These are phyloP conservation scores for Porphyrio hochstetteri DNA, from an alignment of 2,113 vertebrate species.

Conservation along the genomic window DNA sequence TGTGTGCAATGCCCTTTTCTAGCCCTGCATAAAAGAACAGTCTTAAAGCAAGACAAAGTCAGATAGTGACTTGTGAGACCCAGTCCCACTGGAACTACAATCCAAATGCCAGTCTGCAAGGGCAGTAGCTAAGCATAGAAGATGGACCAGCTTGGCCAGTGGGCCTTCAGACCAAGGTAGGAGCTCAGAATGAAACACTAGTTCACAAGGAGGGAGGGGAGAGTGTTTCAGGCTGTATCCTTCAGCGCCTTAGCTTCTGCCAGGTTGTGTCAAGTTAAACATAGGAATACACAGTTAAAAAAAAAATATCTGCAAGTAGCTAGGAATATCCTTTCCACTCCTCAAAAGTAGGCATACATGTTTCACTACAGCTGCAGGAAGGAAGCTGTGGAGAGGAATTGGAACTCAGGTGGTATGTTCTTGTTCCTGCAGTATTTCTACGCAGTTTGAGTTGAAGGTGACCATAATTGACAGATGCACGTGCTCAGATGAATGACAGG, in stretches of 20 bases:
- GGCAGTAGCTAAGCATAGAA: not conserved
- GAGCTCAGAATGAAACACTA: not conserved
- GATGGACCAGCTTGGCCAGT: not conserved
- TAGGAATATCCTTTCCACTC: not conserved
- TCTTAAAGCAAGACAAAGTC: not conserved
- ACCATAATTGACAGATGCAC: not conserved
- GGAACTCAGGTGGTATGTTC: not conserved
- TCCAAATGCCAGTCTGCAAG: not conserved
- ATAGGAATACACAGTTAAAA: not conserved
- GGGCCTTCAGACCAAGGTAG: not conserved
- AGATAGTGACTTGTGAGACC: not conserved
- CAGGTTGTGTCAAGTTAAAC: not conserved
- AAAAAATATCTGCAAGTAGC: not conserved
- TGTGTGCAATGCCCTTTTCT: not conserved
- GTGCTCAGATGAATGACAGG: not conserved
- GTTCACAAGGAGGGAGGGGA: not conserved
- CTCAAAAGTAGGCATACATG: not conserved
- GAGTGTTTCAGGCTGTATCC: not conserved
- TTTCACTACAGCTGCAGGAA: conserved; percentile 26
- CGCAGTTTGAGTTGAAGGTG: not conserved
- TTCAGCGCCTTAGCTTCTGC: not conserved
- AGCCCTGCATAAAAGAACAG: not conserved
- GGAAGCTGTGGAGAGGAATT: not conserved
- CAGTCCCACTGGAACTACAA: not conserved
- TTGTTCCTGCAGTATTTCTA: not conserved